These are phyloP conservation scores for Cantharis rustica DNA, from an alignment of 2,888 invertebrate species.

Conservation along the genomic window DNA sequence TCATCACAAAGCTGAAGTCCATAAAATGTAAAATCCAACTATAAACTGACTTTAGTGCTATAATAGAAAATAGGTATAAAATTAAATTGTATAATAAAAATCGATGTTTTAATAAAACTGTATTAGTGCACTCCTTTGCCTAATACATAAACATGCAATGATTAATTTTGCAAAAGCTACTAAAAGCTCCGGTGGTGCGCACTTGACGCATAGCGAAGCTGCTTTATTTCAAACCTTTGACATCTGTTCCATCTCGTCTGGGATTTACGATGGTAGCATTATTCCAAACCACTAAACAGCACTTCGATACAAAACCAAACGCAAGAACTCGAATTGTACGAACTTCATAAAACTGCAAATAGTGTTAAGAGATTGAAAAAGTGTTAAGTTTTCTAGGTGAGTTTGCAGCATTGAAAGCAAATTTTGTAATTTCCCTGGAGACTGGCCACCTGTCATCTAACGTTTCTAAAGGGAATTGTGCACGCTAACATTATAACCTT, in stretches of 20 bases:
- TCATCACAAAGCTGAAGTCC: not conserved
- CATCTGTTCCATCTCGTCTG: conserved; percentile 15
- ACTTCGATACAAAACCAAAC: not conserved
- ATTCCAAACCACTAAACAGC: conserved; percentile 9
- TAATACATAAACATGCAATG: conserved; percentile 14
- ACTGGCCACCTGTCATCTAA: conserved; percentile 16
- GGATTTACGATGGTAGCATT: conserved; percentile 16
- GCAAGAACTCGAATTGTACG: not conserved
- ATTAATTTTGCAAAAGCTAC: conserved; percentile 19
- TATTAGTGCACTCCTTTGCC: conserved; percentile 4
- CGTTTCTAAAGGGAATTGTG: conserved; percentile 7
- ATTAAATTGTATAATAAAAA: not conserved
- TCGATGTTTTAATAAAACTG: not conserved
- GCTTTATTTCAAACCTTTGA: conserved; percentile 18
- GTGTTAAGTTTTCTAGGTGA: conserved; percentile 16
- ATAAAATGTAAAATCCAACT: not conserved
- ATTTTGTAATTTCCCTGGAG: conserved; percentile 18
- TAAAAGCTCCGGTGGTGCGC: conserved; percentile 5
- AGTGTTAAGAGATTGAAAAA: conserved; percentile 11
- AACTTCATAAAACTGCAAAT: conserved; percentile 6
- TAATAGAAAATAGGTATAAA: not conserved
- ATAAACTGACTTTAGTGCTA: not conserved
- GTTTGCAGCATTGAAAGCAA: conserved; percentile 13
- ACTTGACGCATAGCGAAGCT: conserved; percentile 13
- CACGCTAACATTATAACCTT: conserved; percentile 6